A percentile compares a stretch with the other conserved stretches of the same genome.
phyloP scores from a whole-genome alignment of 1,140 invertebrate genomes.

The Drosophila repletoides region DNA sequence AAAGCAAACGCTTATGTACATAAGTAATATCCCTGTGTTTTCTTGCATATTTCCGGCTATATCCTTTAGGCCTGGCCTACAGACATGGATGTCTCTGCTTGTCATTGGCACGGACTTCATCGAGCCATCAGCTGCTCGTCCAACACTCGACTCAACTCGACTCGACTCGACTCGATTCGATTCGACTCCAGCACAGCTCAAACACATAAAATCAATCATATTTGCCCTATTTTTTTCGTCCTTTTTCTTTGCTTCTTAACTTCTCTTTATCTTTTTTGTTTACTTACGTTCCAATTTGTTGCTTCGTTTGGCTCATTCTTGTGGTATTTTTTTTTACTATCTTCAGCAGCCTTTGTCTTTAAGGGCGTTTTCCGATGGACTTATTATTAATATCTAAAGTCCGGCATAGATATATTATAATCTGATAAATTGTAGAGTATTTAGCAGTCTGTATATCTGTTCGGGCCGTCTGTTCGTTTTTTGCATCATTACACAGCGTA shows the following conservation, averaged over 20 bases:
- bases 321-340: neutral
- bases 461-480: neutral
- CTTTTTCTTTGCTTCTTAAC: neutral
- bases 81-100: slow-evolving; percentile 16
- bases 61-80: slow-evolving; percentile 40
- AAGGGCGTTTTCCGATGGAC: no score
- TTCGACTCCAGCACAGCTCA: slow-evolving; percentile 27
- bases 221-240: slow-evolving; percentile 32
- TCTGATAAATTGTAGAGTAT: slow-evolving; percentile 24
- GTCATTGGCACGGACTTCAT: slow-evolving; percentile 31
- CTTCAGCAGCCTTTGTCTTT: slow-evolving; percentile 7
- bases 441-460: slow-evolving; percentile 7
- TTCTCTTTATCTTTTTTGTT: slow-evolving; percentile 33
- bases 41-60: slow-evolving; percentile 68
- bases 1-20: slow-evolving; percentile 26
- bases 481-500: slow-evolving; percentile 21
- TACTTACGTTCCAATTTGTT: slow-evolving; percentile 62
- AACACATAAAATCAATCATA: slow-evolving; percentile 78
- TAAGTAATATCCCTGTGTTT: slow-evolving; percentile 66
- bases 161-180: no score
- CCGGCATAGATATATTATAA: no score
- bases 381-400: neutral
- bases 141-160: neutral
- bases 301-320: slow-evolving; percentile 24
- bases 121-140: neutral